phyloP scores from a whole-genome alignment of 2,888 invertebrate species.

The Pediacus dermestoides region DNA sequence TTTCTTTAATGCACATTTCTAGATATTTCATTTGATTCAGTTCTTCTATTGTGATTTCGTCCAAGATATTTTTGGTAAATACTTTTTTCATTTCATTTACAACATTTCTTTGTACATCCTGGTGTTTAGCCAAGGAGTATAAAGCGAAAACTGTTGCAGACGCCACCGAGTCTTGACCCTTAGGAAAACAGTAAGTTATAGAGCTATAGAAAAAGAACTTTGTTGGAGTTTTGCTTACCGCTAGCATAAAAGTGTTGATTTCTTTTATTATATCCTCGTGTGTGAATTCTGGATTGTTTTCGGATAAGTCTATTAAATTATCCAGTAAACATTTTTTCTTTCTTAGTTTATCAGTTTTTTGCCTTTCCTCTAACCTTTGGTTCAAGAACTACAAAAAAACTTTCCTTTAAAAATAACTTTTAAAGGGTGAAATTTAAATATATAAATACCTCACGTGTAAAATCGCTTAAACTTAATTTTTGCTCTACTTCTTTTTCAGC shows the following conservation, averaged over 20 bases:
- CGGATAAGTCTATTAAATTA: constrained; percentile 55
- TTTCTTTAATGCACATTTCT: constrained; percentile 68
- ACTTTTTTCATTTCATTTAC: constrained; percentile 53
- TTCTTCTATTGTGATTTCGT: constrained; percentile 55
- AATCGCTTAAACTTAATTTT: constrained; percentile 44
- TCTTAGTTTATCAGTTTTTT: background rate
- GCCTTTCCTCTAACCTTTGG: no score
- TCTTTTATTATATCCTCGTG: constrained; percentile 60
- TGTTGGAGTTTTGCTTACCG: constrained; percentile 41
- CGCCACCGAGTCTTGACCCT: constrained; percentile 62
- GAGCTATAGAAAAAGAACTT: background rate
- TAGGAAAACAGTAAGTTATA: constrained; percentile 22
- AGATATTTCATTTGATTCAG: constrained; percentile 64
- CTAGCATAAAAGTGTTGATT: constrained; percentile 61
- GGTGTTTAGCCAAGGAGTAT: constrained; percentile 55
- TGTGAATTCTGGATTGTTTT: constrained; percentile 50
- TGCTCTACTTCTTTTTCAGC: constrained; percentile 54
- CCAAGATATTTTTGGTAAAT: constrained; percentile 34
- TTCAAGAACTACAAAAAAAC: no score
- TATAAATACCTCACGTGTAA: no score
- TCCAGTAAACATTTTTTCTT: constrained; percentile 47
- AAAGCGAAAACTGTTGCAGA: constrained; percentile 57
- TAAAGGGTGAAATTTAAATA: no score
- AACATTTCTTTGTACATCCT: constrained; percentile 52
- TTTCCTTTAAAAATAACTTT: no score